Evolutionary conservation across 2,888 invertebrate species (phyloP).

Genomic region (Stenichneumon culpator): DNA sequence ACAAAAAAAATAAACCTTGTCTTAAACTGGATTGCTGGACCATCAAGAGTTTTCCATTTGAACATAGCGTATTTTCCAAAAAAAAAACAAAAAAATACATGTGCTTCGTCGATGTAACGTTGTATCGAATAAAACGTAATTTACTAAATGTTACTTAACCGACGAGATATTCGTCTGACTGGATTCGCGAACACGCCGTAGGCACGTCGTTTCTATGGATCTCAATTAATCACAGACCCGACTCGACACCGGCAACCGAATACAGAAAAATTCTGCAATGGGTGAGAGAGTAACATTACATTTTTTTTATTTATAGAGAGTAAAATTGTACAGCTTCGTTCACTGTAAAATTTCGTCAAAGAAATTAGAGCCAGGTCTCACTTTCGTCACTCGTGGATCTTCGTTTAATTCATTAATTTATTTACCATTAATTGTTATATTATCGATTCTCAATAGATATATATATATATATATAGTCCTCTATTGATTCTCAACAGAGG

Average conservation of each 20-base stretch:
- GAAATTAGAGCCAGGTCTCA: neutral
- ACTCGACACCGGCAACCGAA: too few species aligned
- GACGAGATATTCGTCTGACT: constrained; percentile 4
- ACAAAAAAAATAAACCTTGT: neutral
- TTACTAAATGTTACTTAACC: constrained; percentile 45
- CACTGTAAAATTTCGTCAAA: neutral
- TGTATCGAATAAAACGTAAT: constrained; percentile 67
- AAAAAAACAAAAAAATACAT: constrained; percentile 43
- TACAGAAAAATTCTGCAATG: too few species aligned
- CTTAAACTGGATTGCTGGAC: constrained; percentile 27
- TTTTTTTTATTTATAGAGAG: too few species aligned
- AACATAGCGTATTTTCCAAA: constrained; percentile 51
- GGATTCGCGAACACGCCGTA: too few species aligned
- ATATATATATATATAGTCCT: too few species aligned
- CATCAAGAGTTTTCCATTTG: constrained; percentile 51
- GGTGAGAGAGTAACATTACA: too few species aligned
- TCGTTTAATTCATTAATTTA: neutral
- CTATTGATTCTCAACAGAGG: neutral
- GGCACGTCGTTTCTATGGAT: too few species aligned
- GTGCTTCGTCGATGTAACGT: constrained; percentile 67
- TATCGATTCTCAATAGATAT: neutral
- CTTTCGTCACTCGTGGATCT: neutral
- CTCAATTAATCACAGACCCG: too few species aligned
- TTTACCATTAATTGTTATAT: neutral
- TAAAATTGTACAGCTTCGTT: too few species aligned